phyloP scores from a whole-genome alignment of 1,140 invertebrate genomes.

The Apis florea region DNA sequence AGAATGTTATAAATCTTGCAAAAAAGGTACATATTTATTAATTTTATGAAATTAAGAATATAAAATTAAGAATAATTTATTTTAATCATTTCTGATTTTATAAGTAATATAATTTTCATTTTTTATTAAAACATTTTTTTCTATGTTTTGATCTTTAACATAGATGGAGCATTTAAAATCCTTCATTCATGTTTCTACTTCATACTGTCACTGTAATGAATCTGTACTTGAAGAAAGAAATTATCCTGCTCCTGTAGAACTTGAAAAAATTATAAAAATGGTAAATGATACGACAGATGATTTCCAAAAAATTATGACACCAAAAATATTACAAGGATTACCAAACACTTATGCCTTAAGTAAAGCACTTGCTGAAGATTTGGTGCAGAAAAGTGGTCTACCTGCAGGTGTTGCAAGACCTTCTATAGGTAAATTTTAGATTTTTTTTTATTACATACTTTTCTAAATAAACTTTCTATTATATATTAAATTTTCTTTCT shows the following conservation, averaged over 20 bases:
- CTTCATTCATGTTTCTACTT: constrained; percentile 90
- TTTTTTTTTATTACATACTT: no score
- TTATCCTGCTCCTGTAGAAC: constrained; percentile 86
- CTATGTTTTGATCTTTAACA: neutral
- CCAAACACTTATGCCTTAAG: constrained; percentile 92
- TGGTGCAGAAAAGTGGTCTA: constrained; percentile 84
- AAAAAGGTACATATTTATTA: constrained; percentile 70
- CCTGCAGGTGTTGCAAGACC: constrained; percentile 87
- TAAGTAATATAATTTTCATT: no score
- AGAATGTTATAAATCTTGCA: constrained; percentile 77
- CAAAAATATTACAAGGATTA: constrained; percentile 86
- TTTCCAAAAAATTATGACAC: constrained; percentile 86
- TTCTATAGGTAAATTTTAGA: constrained; percentile 84
- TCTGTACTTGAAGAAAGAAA: constrained; percentile 85
- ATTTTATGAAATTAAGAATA: no score
- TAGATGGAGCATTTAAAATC: constrained; percentile 70
- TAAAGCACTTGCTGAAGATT: constrained; percentile 87
- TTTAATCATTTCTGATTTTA: neutral
- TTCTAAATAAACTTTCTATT: neutral
- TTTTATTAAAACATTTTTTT: neutral
- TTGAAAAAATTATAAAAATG: constrained; percentile 87
- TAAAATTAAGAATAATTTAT: neutral
- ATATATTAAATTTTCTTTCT: neutral
- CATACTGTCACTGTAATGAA: constrained; percentile 90
- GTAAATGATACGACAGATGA: constrained; percentile 89